Evolutionary conservation across 2,797 vertebrate genomes (phyloP).

Genomic region (Pseudochirops cupreus): DNA sequence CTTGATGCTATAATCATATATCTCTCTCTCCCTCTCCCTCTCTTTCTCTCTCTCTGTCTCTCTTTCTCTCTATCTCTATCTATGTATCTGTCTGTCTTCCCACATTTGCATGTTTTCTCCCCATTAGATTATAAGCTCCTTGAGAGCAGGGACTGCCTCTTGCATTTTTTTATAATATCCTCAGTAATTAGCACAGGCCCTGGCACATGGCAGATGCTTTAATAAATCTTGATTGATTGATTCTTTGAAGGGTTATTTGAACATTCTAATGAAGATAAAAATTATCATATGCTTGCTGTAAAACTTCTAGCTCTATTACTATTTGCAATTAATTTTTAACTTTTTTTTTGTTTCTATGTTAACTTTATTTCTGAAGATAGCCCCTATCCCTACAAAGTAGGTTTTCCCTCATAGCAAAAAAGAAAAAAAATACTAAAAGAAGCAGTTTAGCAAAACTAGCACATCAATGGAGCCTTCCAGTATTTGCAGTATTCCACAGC

Average conservation of each 20-base stretch:
- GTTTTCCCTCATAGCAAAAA: neutral
- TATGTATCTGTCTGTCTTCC: no score
- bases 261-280: neutral
- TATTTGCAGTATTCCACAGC: neutral
- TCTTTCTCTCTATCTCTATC: no score
- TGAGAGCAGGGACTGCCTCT: neutral
- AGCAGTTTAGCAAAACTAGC: neutral
- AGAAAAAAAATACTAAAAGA: neutral
- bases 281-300: neutral
- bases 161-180: neutral
- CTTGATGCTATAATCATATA: neutral
- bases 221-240: neutral
- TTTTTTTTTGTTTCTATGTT: neutral
- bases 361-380: neutral
- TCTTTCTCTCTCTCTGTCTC: no score
- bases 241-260: neutral
- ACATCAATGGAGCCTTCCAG: neutral
- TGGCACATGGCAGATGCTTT: neutral
- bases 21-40: no score
- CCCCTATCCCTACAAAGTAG: neutral
- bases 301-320: neutral
- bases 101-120: no score
- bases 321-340: neutral
- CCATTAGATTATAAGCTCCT: neutral
- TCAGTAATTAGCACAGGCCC: neutral